Evolutionary conservation across 2,888 invertebrate species (phyloP), one percentile per base, ranked within the genome.

Genomic region (Tryphoninae sp.): DNA sequence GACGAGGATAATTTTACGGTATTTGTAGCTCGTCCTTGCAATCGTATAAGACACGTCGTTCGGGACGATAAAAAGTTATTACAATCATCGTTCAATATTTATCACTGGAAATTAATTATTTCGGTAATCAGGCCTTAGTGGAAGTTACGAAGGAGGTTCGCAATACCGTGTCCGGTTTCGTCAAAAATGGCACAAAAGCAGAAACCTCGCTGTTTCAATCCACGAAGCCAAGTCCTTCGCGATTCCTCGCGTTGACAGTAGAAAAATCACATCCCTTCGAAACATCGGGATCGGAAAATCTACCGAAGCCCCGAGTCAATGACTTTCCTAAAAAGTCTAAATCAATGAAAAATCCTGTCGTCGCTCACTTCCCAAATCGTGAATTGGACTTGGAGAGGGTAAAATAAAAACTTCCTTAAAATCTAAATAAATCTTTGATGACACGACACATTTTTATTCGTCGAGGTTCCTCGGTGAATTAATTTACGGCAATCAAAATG

Each of bases 1-100:
- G 80, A 79, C 33, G 86, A 84, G 49, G 84, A 84, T 13, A 86
- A 84, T 75, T 69, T 88, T 13, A 87, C 87, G 86, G 89, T 89
- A 81, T 8, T 69, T 11, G 13, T 33, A 4, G 9, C 4, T 1
- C 23, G 13, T 9, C 0, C 49, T 51, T 22, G 13, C 22, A 42
- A 55, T 23, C 1, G 58, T n/a, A 26, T 45, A 33, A 16, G 19
- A 45, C 26, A 11, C 45, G 26, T 11, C 6, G 33, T 33, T 33
- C 33, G 7, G 33, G 33, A 33, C 4, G 33, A 33, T 33, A 6
- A 33, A 33, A 33, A 33, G 33, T 4, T 33, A 6, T 33, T 6
- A 33, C 6, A 7, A 33, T 33, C 6, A 33, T 33, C 6, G 33
- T 33, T 33, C 6, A 33, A 67, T 51, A 16, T 53, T 65, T 42